phyloP scores from a whole-genome alignment of 2,797 vertebrate genomes.

The Centroberyx gerrardi region DNA sequence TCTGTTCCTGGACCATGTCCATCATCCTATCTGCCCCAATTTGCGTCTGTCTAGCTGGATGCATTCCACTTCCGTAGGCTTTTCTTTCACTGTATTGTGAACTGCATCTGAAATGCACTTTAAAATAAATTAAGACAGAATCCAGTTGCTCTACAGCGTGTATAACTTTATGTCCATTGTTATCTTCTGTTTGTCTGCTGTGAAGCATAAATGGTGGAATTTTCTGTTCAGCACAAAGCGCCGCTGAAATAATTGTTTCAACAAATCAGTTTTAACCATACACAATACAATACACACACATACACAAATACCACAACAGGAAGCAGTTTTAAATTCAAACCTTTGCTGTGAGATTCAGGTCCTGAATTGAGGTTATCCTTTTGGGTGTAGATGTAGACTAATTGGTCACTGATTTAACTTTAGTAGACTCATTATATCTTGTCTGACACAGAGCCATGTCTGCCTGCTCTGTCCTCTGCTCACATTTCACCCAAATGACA shows the following conservation, averaged over 20 bases:
- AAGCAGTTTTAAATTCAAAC: not conserved
- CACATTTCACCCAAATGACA: slow-evolving; percentile 23
- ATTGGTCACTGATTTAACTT: slow-evolving; percentile 39
- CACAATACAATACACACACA: not conserved
- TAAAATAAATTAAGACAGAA: slow-evolving; percentile 25
- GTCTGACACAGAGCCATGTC: slow-evolving; percentile 15
- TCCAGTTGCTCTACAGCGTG: not conserved
- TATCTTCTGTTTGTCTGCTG: not conserved
- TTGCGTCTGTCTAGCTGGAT: slow-evolving; percentile 54
- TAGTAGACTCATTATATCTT: slow-evolving; percentile 39
- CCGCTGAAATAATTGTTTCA: slow-evolving; percentile 3
- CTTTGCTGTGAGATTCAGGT: not conserved
- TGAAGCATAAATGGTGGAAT: slow-evolving; percentile 25
- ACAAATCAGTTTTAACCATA: too few species aligned
- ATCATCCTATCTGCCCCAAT: slow-evolving; percentile 39
- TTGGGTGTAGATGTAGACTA: slow-evolving; percentile 8
- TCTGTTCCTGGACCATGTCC: slow-evolving; percentile 16
- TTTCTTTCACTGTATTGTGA: not conserved
- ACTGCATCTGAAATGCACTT: slow-evolving; percentile 6
- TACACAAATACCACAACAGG: too few species aligned
- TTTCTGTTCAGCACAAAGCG: not conserved
- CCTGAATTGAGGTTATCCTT: slow-evolving; percentile 19
- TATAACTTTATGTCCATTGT: slow-evolving; percentile 3
- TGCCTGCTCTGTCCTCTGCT: slow-evolving; percentile 7
- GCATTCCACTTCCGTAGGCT: slow-evolving; percentile 13